These are phyloP conservation scores for Gracilinanus agilis DNA, from an alignment of 2,113 vertebrate genomes.

Conservation along the genomic window DNA sequence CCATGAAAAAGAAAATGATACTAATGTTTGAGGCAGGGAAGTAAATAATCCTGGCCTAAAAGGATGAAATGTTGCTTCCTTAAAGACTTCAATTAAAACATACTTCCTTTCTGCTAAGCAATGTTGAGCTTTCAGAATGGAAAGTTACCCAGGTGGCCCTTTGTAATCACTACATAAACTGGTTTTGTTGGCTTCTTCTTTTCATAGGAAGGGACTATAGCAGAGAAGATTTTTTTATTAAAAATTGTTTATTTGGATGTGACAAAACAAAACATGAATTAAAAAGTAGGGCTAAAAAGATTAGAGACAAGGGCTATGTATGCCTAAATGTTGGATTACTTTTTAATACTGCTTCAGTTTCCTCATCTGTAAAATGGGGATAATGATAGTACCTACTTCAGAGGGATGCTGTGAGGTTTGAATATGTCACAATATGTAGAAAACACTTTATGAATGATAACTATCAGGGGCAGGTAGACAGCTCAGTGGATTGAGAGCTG, in stretches of 20 bases:
- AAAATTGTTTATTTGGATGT: not conserved
- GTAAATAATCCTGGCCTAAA: constrained; percentile 10
- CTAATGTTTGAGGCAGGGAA: constrained; percentile 1
- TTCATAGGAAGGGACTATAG: not conserved
- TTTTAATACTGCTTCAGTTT: not conserved
- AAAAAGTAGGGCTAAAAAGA: not conserved
- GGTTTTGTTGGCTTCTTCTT: not conserved
- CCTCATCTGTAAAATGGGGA: not conserved
- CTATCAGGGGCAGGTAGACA: not conserved
- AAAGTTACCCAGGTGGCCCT: not conserved
- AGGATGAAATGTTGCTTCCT: not conserved
- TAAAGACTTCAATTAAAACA: not conserved
- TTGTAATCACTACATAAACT: not conserved
- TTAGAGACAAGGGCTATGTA: not conserved
- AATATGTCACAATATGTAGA: not conserved
- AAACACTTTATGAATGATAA: not conserved
- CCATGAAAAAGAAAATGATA: constrained; percentile 25
- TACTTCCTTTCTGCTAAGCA: not conserved
- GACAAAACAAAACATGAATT: not conserved
- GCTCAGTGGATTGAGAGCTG: too few species aligned
- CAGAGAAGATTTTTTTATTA: not conserved
- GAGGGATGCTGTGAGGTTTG: not conserved
- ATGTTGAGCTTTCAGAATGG: not conserved
- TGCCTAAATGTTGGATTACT: not conserved
- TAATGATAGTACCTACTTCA: not conserved